Evolutionary conservation across 2,113 vertebrate genomes (phyloP), one percentile per base, ranked within the genome.

Genomic region (Coptodon bakossiorum): DNA sequence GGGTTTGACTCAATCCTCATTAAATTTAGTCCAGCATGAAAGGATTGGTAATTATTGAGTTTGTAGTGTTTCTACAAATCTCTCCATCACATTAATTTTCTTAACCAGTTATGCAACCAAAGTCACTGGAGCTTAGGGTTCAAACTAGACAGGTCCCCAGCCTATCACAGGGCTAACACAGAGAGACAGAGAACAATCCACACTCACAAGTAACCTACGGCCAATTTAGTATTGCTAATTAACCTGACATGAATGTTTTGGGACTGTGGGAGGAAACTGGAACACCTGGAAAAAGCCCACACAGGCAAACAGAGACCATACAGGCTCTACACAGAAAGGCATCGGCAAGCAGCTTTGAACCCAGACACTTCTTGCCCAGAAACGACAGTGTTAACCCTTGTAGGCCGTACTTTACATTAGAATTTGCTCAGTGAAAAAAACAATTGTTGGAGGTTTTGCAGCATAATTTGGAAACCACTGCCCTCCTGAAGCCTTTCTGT

Each of bases 381-480:
- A 45, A 48, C 0, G 0, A 48, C 1, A 48, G 40, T 17, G 24
- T 48, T 76, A 48, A 76, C 0, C 14, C 22, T 45, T 45, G 3
- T 45, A 6, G 38, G 68, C 38, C 2, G 6, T 76, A 11, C 68
- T 29, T 76, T 76, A 5, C 22, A 48, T 48, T 48, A 48, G 40
- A 76, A 48, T 76, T 76, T 76, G 9, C 40, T 48, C 40, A 19
- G 68, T 48, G 68, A 73, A 24, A 76, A 27, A 76, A 76, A 76
- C 9, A 19, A 45, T 17, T 7, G 9, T 29, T 76, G 40, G 68
- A 48, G 68, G 68, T 29, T 24, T 48, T 76, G 24, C 68, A 48
- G 24, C 14, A 76, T 29, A 48, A 19, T 76, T 48, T 76, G 24
- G 24, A 48, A 76, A 29, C 24, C 71, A 48, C 43, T 27, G 2